Conservation (phyloP, 2,113 vertebrate species). For the Climacteris rufus region DNA sequence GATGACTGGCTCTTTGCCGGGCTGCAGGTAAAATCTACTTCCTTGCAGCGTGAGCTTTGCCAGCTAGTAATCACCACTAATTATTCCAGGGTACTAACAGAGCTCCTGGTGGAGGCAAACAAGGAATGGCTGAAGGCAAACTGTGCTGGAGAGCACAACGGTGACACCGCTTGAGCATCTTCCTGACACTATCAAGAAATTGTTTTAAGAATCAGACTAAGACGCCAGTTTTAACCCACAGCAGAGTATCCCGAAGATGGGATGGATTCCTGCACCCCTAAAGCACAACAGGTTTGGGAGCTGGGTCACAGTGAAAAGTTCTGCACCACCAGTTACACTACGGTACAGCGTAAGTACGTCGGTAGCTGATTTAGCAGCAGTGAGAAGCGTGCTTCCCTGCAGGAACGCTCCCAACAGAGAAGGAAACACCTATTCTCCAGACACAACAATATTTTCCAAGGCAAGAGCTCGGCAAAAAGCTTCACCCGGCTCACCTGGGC, state of each 20-base stretch:
- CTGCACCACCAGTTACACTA: neutral
- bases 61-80: neutral
- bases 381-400: accelerated
- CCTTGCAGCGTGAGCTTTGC: neutral
- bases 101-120: neutral
- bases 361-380: neutral
- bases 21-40: neutral
- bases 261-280: neutral
- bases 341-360: accelerated
- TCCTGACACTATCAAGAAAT: neutral
- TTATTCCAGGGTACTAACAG: neutral
- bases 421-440: neutral
- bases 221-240: neutral
- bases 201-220: neutral
- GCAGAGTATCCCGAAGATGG: neutral
- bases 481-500: conserved; percentile 73
- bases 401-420: neutral
- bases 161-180: neutral
- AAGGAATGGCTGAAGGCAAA: neutral
- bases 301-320: neutral
- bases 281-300: neutral
- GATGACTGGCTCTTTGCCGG: neutral
- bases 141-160: neutral
- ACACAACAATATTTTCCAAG: accelerated
- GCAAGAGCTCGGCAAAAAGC: neutral